Evolutionary conservation across 1,140 invertebrate genomes (phyloP), one percentile per base, ranked within the genome.

Genomic region (Brachionus manjavacas): DNA sequence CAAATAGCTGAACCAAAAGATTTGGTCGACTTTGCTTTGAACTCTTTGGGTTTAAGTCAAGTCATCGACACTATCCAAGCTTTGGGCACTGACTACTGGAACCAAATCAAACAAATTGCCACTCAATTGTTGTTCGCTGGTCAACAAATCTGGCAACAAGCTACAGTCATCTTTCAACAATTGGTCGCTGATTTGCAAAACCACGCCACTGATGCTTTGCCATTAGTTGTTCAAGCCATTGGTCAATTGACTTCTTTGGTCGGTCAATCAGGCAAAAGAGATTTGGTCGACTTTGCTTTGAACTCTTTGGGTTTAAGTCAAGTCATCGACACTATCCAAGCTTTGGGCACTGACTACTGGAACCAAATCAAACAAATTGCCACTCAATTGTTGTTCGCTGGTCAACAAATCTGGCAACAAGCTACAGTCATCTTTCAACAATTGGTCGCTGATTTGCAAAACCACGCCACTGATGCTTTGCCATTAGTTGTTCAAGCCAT

Each of bases 41-140:
- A 78, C 39, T 6, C 41, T 12, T 68, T 81, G 35, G 79, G 52
- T 9, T 81, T 81, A 25, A 55, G 79, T 43, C 52, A 80, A 46
- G 74, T 78, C 12, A n/a, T 35, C 14, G 49, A 28, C 11, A 78
- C 49, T 4, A 78, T 78, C 41, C 31, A 43, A 49, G 31, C 23
- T 41, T 43, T 78, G 25, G 74, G 74, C 1, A 14, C 16, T 28
- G 12, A 78, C 14, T 28, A 28, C 23, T 35, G 28, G 41, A 28
- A 28, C 12, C 74, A 78, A 55, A 41, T 78, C 35, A 46, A 35
- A 28, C 41, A 46, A 46, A 78, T 78, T 43, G 39, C 25, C 39
- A 78, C 74, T 41, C 74, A 78, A 55, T 55, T 78, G 25, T 55
- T 78, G 25, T 78, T 78, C 8, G 74, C 74, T 55, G 74, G 74